Evolutionary conservation across 1,140 invertebrate genomes (phyloP).

Genomic region (Psilanteris sp.): DNA sequence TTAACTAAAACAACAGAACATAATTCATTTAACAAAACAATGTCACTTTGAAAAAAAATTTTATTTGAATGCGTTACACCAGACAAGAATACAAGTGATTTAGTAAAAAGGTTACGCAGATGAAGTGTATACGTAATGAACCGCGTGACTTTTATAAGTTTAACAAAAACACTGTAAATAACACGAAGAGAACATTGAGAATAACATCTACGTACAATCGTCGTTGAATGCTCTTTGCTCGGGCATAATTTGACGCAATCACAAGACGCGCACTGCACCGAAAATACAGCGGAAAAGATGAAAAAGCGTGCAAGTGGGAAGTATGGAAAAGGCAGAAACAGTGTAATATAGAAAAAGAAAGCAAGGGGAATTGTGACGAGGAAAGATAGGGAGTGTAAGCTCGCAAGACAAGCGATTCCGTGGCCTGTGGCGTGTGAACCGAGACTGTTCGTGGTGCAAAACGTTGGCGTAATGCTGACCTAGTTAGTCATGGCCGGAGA

Average conservation of each 20-base stretch:
- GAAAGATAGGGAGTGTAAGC: conserved; percentile 30
- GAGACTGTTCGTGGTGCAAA: conserved; percentile 61
- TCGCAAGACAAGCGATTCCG: conserved; percentile 51
- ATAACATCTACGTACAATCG: conserved; percentile 23
- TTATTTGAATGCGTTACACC: too few relatives aligned
- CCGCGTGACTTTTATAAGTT: neutral
- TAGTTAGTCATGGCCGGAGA: conserved; percentile 66
- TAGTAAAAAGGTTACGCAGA: conserved; percentile 16
- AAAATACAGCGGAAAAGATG: conserved; percentile 15
- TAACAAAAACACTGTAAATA: neutral
- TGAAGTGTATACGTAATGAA: neutral
- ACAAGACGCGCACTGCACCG: conserved; percentile 33
- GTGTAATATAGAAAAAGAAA: conserved; percentile 12
- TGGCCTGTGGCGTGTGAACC: conserved; percentile 61
- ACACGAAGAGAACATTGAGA: conserved; percentile 1
- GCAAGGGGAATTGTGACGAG: conserved; percentile 19
- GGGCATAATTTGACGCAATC: conserved; percentile 19
- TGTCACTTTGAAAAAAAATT: too few relatives aligned
- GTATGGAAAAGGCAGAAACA: conserved; percentile 12
- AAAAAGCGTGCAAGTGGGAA: conserved; percentile 4
- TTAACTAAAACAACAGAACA: too few relatives aligned
- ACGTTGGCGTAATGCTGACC: conserved; percentile 57
- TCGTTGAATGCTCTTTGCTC: conserved; percentile 7
- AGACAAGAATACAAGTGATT: conserved; percentile 7
- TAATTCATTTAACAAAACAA: too few relatives aligned